Conservation (phyloP, 2,113 vertebrate genomes). For the Vireo altiloquus region DNA sequence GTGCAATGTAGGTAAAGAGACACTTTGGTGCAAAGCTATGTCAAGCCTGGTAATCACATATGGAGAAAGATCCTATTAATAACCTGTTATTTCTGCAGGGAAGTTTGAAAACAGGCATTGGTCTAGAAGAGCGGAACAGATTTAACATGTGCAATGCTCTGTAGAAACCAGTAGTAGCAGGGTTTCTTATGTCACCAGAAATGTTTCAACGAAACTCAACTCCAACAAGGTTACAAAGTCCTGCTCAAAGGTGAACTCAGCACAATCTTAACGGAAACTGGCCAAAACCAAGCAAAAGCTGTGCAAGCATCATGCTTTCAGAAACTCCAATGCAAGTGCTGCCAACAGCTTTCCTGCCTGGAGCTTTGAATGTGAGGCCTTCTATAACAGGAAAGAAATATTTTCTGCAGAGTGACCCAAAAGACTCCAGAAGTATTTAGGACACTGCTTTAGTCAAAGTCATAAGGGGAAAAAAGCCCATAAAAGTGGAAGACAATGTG, state of each 20-base stretch:
- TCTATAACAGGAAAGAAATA: background rate
- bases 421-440: background rate
- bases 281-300: background rate
- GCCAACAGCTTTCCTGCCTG: background rate
- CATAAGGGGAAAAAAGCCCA: background rate
- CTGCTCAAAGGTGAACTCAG: background rate
- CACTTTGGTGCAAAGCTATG: background rate
- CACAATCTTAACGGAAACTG: background rate
- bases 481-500: background rate
- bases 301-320: rapidly evolving
- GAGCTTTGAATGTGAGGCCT: background rate
- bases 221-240: background rate
- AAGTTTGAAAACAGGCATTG: background rate
- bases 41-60: background rate
- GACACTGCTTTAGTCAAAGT: background rate
- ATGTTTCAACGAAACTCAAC: background rate
- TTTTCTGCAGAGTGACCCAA: background rate
- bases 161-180: background rate
- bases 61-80: background rate
- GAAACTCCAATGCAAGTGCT: background rate
- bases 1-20: background rate
- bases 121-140: background rate
- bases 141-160: background rate
- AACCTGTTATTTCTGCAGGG: background rate
- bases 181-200: background rate